Base-by-base conservation (phyloP, 2,797 vertebrate species). In the Catostomus latipinnis region DNA sequence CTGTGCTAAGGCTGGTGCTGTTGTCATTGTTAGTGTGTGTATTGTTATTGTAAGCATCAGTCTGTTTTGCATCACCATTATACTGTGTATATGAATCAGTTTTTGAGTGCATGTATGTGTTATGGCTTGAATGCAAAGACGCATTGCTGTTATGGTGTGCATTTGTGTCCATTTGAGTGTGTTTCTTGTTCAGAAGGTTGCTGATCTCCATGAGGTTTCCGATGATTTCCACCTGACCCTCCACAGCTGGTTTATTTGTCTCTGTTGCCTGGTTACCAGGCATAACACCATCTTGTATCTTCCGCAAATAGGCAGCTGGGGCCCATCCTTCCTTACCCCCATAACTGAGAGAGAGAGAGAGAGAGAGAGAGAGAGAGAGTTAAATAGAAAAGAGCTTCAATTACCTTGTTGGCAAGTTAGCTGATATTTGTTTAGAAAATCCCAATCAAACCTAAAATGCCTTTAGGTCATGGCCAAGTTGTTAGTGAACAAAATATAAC, bases 181-280 rank as follows among this genome's bases (percentile, higher is more conserved):
- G 87, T 81, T 97, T 99, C 90, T 98, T 98, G 91, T 96, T 99
- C 18, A 97, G 90, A 50, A 99, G 92, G 89, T 98, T 99, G 91
- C 97, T 99, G 89, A 99, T 98, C 89, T 99, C 97, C 97, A 99
- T 99, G 89, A 99, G 98, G 90, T 98, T 99, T 83, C 97, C 97
- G 0, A 99, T 98, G 84, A 99, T 99, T 93, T 99, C 97, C 86
- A 99, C 97, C 0, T 97, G 97, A 45, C 96, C 95, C 11, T 70
- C 13, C 13, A 56, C 57, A 60, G 53, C 53, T 52, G 72, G 53
- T 65, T 62, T 78, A 43, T 73, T 75, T 49, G 58, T 34, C 62
- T 80, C 81, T 52, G 46, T 75, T 0, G 96, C 94, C 90, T 98
- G 97, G 90, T 98, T 98, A 62, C 95, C 91, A 8, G 95, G 92